Evolutionary conservation across 2,888 invertebrate species (phyloP), one percentile per base, ranked within the genome.

Genomic region (Alcis repandata): DNA sequence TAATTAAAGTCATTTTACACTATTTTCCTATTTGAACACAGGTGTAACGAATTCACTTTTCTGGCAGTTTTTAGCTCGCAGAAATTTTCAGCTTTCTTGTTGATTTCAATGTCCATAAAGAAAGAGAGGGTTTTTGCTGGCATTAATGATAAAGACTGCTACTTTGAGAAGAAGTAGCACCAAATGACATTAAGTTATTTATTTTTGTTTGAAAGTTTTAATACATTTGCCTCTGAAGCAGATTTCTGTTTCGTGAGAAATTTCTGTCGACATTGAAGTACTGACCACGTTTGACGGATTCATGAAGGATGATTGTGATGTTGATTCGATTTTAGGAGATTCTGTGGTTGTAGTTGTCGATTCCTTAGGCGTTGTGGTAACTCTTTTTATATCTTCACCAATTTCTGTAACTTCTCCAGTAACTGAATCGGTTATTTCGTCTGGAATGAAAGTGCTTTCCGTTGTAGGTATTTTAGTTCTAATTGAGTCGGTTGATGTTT

Each of bases 161-260:
- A 15, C 3, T 32, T 48, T 32, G 2, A 27, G 9, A 9, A 15
- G 27, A n/a, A 27, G 10, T 0, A 13, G 9, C 9, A 19, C 2
- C 17, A 13, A 11, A 10, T 78, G 73, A 78, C 20, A 19, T 60
- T 74, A 80, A 87, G 61, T 67, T 84, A 91, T 91, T 86, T 88
- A 82, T 59, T 88, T 72, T 73, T 90, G 84, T 77, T 90, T 94
- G 70, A 77, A 92, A 38, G 95, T 94, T 90, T 97, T 97, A 70
- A 97, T 95, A 85, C 98, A 98, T 80, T 96, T 95, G 13, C 98
- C 98, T 82, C 96, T 95, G 85, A 96, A 98, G 82, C 98, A 98
- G 70, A 98, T 98, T 90, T 97, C 97, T 38, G 97, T 97, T 94
- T 97, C 97, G 74, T 97, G 96, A 13, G 97, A 96, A 46, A 97